Base-by-base conservation (phyloP, 2,797 vertebrate species). In the Benthosema pterotum region DNA sequence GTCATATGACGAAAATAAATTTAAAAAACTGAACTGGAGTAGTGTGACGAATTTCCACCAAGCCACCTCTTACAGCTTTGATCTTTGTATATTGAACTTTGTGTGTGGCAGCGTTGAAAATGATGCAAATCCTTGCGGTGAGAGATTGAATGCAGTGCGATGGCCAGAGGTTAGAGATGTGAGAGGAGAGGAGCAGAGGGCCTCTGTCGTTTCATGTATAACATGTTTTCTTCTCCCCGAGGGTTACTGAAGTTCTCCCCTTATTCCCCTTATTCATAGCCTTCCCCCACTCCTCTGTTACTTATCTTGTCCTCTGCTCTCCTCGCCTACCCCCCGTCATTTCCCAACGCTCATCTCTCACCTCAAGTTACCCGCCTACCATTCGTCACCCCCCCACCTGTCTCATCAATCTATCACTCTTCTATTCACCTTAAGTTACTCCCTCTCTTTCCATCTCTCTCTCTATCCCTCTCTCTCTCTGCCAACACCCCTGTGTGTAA, bases 61-160 rank as follows among this genome's bases (percentile, higher is more conserved):
- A 65, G 45, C 75, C 74, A 82, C 75, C 83, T 84, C 83, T 72
- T 79, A 71, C 48, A 74, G 65, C 75, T 74, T 65, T 82, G 80
- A 84, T 72, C 75, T 71, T 69, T 82, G 78, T 60, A 18, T 65
- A 83, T 38, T 11, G 32, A 38, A 38, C 32, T 38, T 38, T 38
- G 32, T 38, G 32, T 38, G 77, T 52, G 17, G 52, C 57, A 5
- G 59, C 76, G 6, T 76, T 83, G 84, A 82, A n/a, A 84, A 86
- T 80, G 73, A 83, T 78, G 80, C 32, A 38, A 79, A 32, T 58
- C 51, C 57, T n/a, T 54, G 60, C 47, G 32, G 60, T 14, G 43
- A 52, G 13, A 46, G 68, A 65, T 16, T 64, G 67, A 67, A 67
- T 63, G 64, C 11, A 52, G 54, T 57, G 28, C 11, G 49, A 65